A percentile compares a stretch with the other conserved stretches of the same genome.
phyloP scores from a whole-genome alignment of 2,888 invertebrate genomes.

The Clivina fossor region DNA sequence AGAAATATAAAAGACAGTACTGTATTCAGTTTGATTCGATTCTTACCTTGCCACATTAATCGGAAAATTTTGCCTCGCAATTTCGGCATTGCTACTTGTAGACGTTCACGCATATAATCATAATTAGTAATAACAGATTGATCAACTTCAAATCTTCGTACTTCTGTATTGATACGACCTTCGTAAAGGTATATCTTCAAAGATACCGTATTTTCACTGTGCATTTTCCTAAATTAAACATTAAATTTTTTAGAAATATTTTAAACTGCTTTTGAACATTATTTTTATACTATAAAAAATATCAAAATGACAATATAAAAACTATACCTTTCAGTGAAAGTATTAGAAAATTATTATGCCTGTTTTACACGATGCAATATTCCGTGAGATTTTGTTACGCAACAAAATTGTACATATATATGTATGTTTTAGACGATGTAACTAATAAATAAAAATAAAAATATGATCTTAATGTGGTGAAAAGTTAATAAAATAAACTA shows the following conservation, averaged over 20 bases:
- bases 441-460: too few species aligned
- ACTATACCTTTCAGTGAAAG: neutral
- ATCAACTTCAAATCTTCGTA: constrained; percentile 28
- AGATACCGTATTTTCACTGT: constrained; percentile 18
- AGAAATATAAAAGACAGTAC: too few species aligned
- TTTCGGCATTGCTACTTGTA: constrained; percentile 20
- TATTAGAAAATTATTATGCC: too few species aligned
- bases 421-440: too few species aligned
- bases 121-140: constrained; percentile 24
- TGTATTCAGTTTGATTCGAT: neutral
- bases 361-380: too few species aligned
- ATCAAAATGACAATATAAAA: neutral
- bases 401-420: too few species aligned
- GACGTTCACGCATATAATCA: constrained; percentile 27
- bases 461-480: too few species aligned
- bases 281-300: neutral
- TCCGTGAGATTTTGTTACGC: too few species aligned
- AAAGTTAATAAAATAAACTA: too few species aligned
- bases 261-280: neutral
- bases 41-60: constrained; percentile 30
- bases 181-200: constrained; percentile 26
- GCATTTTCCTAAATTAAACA: constrained; percentile 9
- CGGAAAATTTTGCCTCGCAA: constrained; percentile 15
- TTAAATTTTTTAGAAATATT: neutral
- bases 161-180: constrained; percentile 10